These are phyloP conservation scores for Gallinago nigripennis DNA, from an alignment of 2,797 vertebrate species.

Conservation along the genomic window DNA sequence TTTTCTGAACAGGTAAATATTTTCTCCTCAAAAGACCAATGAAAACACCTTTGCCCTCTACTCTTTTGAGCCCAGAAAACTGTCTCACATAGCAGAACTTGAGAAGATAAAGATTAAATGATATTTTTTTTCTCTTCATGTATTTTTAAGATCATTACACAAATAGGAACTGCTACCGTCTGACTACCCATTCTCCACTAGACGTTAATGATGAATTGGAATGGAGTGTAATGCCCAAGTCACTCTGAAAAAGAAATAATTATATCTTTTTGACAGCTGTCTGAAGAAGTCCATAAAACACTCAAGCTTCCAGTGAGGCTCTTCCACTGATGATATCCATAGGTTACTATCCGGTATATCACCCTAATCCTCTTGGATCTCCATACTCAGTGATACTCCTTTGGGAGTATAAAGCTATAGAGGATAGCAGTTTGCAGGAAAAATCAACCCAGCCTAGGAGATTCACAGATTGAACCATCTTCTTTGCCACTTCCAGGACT, in stretches of 20 bases:
- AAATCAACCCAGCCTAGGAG: background rate
- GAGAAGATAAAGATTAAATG: background rate
- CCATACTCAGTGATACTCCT: background rate
- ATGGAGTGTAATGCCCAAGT: background rate
- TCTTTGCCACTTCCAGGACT: background rate
- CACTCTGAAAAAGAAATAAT: background rate
- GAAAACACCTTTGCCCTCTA: background rate
- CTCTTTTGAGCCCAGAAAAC: background rate
- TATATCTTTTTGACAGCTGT: background rate
- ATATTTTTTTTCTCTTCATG: background rate
- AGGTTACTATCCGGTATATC: background rate
- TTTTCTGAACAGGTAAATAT: background rate
- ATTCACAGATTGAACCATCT: background rate
- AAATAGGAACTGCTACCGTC: background rate
- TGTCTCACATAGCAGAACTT: background rate
- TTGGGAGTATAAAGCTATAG: background rate
- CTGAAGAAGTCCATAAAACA: background rate
- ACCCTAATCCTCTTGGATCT: background rate
- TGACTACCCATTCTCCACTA: background rate
- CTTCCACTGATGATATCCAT: background rate
- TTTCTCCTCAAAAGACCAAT: background rate
- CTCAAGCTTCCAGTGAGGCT: background rate
- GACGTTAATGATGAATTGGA: background rate
- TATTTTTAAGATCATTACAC: background rate
- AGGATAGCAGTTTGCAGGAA: background rate